Base-by-base conservation (phyloP, 2,888 invertebrate species). In the Cartodere bifasciata region DNA sequence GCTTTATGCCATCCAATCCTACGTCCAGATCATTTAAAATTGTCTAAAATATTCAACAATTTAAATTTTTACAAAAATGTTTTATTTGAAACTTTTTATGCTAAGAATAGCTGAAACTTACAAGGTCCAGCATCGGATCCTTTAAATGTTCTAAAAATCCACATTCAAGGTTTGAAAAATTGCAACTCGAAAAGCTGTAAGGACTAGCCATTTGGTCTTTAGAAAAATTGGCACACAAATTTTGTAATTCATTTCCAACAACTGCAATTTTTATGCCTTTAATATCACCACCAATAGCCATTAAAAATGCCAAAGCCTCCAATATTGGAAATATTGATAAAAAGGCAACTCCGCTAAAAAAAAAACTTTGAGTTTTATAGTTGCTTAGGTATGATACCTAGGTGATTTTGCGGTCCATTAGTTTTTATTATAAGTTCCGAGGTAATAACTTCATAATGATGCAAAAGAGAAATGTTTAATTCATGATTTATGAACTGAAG, bases 281-380 rank as follows among this genome's bases (percentile, higher is more conserved):
- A 0, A 84, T 82, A 46, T 87, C 80, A 28, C 72, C 72, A 1
- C 87, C 87, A 29, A 87, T 72, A 15, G 87, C 79, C 32, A 77
- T 55, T 60, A 87, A 81, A 58, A 91, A 90, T 20, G 82, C 68
- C 22, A 75, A 64, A 37, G 81, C 68, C 69, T 90, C 80, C 13
- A 88, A 63, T 10, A 90, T 62, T 9, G 91, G 91, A 49, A 91
- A 79, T 32, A 84, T 45, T 35, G 88, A 61, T 39, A 87, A 75
- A 57, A 91, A 91, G 39, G 80, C 58, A 15, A 90, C 62, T 20
- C 86, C 82, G 4, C 86, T 87, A 60, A n/a, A 64, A 63, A 10
- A 17, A n/a, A n/a, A n/a, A n/a, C n/a, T n/a, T n/a, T n/a, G n/a
- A n/a, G n/a, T n/a, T n/a, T n/a, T n/a, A n/a, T n/a, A n/a, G n/a